These are phyloP conservation scores for Margaritifera margaritifera DNA, from an alignment of 2,888 invertebrate genomes.

Conservation along the genomic window DNA sequence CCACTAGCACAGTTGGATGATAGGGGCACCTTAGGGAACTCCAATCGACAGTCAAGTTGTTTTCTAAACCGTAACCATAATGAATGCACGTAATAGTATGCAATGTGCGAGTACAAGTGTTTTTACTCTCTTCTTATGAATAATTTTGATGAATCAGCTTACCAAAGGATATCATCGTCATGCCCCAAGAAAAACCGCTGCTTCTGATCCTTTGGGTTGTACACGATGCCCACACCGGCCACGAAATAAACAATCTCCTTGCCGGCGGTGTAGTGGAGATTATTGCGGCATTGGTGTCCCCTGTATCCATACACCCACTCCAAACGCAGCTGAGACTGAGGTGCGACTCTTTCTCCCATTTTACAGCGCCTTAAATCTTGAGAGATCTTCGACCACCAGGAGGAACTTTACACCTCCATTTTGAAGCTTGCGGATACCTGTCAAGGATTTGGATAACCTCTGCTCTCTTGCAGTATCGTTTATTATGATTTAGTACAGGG, in stretches of 20 bases:
- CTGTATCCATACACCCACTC: constrained; percentile 75
- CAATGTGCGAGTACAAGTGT: background rate
- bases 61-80: no score
- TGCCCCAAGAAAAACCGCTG: constrained; percentile 74
- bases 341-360: constrained; percentile 66
- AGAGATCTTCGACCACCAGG: no score
- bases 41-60: no score
- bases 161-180: constrained; percentile 74
- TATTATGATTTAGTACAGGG: no score
- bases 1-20: no score
- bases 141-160: constrained; percentile 8
- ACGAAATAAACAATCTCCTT: constrained; percentile 74
- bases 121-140: background rate
- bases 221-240: constrained; percentile 74
- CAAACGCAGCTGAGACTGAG: constrained; percentile 68
- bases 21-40: no score
- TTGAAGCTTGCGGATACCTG: constrained; percentile 13
- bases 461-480: background rate
- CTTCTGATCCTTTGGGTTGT: constrained; percentile 66
- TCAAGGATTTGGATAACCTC: constrained; percentile 4
- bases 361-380: background rate
- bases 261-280: constrained; percentile 69
- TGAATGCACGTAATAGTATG: no score
- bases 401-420: background rate
- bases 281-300: constrained; percentile 73